Evolutionary conservation across 2,797 vertebrate species (phyloP).

Genomic region (Ctenopoma kingsleyae): DNA sequence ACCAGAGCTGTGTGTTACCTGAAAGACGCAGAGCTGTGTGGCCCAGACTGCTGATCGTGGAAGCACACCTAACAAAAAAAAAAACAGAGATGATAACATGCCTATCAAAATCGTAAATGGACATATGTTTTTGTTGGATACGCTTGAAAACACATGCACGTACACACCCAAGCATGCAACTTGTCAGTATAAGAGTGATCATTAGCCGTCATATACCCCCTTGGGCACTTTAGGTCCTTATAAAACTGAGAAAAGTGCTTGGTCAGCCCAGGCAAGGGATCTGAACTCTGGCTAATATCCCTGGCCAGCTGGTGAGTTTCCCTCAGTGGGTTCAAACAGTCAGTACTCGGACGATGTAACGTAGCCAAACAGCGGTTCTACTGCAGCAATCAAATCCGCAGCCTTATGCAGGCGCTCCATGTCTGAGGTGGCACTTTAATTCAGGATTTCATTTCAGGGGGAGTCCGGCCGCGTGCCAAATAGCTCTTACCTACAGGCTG

Average conservation of each 20-base stretch:
- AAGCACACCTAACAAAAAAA: not conserved
- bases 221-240: slow-evolving; percentile 43
- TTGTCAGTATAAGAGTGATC: slow-evolving; percentile 40
- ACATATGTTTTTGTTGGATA: slow-evolving; percentile 26
- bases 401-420: slow-evolving; percentile 59
- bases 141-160: slow-evolving; percentile 25
- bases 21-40: slow-evolving; percentile 20
- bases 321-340: slow-evolving; percentile 62
- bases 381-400: slow-evolving; percentile 76
- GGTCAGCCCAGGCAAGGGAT: slow-evolving; percentile 59
- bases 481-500: slow-evolving; percentile 80
- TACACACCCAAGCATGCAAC: slow-evolving; percentile 25
- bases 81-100: not conserved
- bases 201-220: slow-evolving; percentile 38
- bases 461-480: slow-evolving; percentile 79
- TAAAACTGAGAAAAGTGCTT: slow-evolving; percentile 66
- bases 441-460: slow-evolving; percentile 81
- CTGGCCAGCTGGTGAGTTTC: slow-evolving; percentile 60
- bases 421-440: slow-evolving; percentile 84
- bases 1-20: slow-evolving; percentile 40
- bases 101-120: slow-evolving; percentile 3
- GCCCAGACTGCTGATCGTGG: slow-evolving; percentile 38
- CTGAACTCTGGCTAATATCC: slow-evolving; percentile 56
- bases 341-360: slow-evolving; percentile 30
- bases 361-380: slow-evolving; percentile 42